Percentiles rank a stretch among this genome's conserved stretches.
Evolutionary conservation across 2,888 invertebrate species (phyloP).

Genomic region (Agelastica alni): DNA sequence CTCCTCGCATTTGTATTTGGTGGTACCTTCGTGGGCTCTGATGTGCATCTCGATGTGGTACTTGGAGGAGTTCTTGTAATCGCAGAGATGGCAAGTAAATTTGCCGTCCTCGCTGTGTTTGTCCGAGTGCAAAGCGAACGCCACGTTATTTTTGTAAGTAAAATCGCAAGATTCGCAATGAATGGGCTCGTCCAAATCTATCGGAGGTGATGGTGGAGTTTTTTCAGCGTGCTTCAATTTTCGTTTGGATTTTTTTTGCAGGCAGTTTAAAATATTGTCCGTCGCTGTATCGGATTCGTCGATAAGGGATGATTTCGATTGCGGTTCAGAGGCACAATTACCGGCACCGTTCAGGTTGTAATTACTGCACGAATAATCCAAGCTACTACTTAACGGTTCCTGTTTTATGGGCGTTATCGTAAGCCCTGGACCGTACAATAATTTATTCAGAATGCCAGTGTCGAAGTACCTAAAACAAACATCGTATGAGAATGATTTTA

Average conservation of each 20-base stretch:
- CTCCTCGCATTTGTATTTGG: constrained; percentile 56
- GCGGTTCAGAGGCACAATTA: background rate
- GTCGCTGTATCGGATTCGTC: background rate
- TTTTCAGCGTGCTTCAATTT: constrained; percentile 25
- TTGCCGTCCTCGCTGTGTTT: constrained; percentile 46
- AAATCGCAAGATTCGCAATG: constrained; percentile 50
- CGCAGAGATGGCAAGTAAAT: constrained; percentile 50
- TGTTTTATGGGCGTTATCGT: constrained; percentile 40
- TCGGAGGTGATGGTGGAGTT: constrained; percentile 30
- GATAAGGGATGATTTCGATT: background rate
- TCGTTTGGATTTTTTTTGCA: constrained; percentile 29
- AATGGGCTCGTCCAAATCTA: constrained; percentile 49
- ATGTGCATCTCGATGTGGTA: constrained; percentile 54
- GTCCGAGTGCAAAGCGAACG: constrained; percentile 49
- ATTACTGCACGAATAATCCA: background rate
- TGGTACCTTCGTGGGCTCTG: constrained; percentile 56
- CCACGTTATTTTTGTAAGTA: constrained; percentile 49
- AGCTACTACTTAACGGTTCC: constrained; percentile 21
- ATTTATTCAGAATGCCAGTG: constrained; percentile 38
- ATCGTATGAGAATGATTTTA: constrained; percentile 17
- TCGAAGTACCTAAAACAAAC: constrained; percentile 43
- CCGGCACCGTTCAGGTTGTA: background rate
- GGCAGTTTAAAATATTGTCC: constrained; percentile 35
- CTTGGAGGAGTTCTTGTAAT: constrained; percentile 47
- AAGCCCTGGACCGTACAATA: constrained; percentile 41